Percentiles rank a stretch among this genome's conserved stretches.
phyloP scores from a whole-genome alignment of 2,888 invertebrate species.

The Callimorpha dominula region DNA sequence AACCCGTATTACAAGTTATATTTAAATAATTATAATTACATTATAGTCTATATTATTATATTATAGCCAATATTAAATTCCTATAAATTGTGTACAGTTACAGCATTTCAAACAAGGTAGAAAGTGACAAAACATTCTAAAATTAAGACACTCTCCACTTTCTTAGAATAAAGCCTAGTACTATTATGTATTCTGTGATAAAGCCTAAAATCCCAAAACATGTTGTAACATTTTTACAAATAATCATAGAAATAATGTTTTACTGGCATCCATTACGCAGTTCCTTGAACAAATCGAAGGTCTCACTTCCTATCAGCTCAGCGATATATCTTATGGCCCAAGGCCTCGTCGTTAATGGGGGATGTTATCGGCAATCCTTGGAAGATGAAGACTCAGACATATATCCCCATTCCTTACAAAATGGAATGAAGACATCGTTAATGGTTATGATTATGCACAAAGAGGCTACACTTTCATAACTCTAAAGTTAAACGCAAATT shows the following conservation, averaged over 20 bases:
- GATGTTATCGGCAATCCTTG: constrained; percentile 31
- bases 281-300: constrained; percentile 39
- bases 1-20: too few species aligned
- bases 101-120: too few species aligned
- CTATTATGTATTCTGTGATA: too few species aligned
- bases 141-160: background rate
- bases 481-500: too few species aligned
- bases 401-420: constrained; percentile 3
- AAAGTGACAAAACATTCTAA: too few species aligned
- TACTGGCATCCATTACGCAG: constrained; percentile 18
- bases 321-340: constrained; percentile 46
- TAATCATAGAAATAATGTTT: background rate
- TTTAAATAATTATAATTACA: too few species aligned
- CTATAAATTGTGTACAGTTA: too few species aligned
- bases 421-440: constrained; percentile 6
- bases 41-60: too few species aligned
- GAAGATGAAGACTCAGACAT: constrained; percentile 3
- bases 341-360: constrained; percentile 36
- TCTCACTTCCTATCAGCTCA: constrained; percentile 19
- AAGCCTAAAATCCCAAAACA: too few species aligned
- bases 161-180: background rate
- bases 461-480: background rate
- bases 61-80: too few species aligned
- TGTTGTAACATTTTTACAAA: background rate
- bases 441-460: background rate